Conservation (phyloP, 2,797 vertebrate species). For the Platyrinchus mystaceus region DNA sequence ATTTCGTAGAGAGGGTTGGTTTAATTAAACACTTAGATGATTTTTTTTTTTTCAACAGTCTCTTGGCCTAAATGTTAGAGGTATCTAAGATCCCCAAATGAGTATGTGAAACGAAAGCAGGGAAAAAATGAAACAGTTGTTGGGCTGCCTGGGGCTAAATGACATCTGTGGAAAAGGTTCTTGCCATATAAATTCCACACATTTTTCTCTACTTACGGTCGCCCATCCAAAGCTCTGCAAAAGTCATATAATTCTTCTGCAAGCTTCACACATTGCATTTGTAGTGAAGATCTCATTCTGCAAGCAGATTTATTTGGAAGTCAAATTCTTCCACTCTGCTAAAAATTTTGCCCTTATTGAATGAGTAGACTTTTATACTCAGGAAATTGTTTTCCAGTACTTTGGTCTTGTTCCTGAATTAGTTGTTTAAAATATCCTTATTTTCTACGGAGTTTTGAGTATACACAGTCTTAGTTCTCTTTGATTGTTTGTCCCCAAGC, state of each 20-base stretch:
- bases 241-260: not conserved
- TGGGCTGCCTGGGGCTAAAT: not conserved
- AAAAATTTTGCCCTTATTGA: not conserved
- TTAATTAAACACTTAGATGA: not conserved
- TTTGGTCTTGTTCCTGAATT: not conserved
- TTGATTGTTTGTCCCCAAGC: not conserved
- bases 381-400: not conserved
- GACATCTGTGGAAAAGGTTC: not conserved
- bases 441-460: not conserved
- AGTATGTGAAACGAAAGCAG: not conserved
- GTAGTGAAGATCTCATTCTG: not conserved
- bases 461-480: not conserved
- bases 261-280: not conserved
- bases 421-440: not conserved
- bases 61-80: not conserved
- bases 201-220: not conserved
- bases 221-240: not conserved
- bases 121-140: not conserved
- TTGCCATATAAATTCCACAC: not conserved
- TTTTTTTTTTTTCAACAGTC: not conserved
- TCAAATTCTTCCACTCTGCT: not conserved
- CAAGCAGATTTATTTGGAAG: not conserved
- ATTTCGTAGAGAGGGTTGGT: not conserved
- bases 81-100: not conserved
- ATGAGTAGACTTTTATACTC: not conserved